Conservation (phyloP, 2,797 vertebrate species). For the Natrix natrix region DNA sequence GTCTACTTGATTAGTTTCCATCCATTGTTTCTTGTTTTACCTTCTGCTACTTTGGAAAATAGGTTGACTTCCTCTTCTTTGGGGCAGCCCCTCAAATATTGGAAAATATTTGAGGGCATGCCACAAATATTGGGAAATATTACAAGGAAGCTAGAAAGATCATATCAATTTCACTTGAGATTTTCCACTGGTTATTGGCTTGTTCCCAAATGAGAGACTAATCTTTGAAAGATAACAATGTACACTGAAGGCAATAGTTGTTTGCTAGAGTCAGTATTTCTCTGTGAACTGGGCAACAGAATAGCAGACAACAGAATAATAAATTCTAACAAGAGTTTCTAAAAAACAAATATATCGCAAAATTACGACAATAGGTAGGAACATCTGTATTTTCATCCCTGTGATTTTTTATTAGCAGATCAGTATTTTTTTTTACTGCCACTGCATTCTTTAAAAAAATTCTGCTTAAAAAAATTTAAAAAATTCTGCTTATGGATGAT, state of each 20-base stretch:
- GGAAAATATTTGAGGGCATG: too few relatives aligned
- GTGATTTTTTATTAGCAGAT: constrained; percentile 34
- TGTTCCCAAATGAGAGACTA: constrained; percentile 65
- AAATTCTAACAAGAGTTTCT: constrained; percentile 25
- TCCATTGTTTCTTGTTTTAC: too few relatives aligned
- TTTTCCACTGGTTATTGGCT: constrained; percentile 70
- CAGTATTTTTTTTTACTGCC: constrained; percentile 46
- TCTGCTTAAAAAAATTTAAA: constrained; percentile 1
- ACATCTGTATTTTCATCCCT: constrained; percentile 16
- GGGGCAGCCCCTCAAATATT: too few relatives aligned
- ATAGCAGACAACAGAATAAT: constrained; percentile 42
- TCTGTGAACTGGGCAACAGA: constrained; percentile 27
- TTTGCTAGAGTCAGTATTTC: constrained; percentile 51
- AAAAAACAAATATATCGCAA: constrained; percentile 1
- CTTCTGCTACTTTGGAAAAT: too few relatives aligned
- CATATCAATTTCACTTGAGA: constrained; percentile 65
- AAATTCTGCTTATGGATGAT: constrained; percentile 3
- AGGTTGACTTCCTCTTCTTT: too few relatives aligned
- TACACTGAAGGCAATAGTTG: constrained; percentile 60
- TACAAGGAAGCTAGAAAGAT: neutral
- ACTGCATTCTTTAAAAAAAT: neutral
- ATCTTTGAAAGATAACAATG: constrained; percentile 69
- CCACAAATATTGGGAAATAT: too few relatives aligned
- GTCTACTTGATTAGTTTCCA: too few relatives aligned
- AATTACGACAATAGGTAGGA: constrained; percentile 36